Base-by-base conservation (phyloP, 2,888 invertebrate genomes). In the Dolomedes plantarius region DNA sequence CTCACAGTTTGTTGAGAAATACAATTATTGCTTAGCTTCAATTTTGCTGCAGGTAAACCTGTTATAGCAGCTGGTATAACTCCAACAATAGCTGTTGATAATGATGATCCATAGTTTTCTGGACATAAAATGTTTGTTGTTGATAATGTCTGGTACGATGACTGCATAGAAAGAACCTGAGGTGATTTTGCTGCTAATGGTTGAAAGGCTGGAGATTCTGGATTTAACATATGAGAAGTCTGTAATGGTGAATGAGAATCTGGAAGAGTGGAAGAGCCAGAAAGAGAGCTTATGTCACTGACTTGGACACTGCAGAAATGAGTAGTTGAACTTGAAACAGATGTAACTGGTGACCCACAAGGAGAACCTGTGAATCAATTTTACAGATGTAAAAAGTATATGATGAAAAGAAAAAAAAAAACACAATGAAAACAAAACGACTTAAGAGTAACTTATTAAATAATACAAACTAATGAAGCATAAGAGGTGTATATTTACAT, bases 141-240 rank as follows among this genome's bases (percentile, higher is more conserved):
- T 19, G 82, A 13, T 36, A 81, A 62, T 29, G 67, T 13, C 19
- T 72, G 71, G 62, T 36, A 74, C 9, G 79, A 28, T 68, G 69
- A 32, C n/a, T 71, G 73, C 19, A 65, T 23, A 39, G 77, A 67
- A 13, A 72, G 27, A 32, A 76, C 36, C 19, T 72, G 80, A 46
- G 81, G 19, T 9, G 77, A 16, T 36, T 75, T 76, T 56, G 71
- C 16, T 41, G 67, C 29, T 41, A 83, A 31, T 32, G 88, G 88
- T 46, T 88, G 86, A 75, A 88, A 88, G 31, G 82, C 64, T 64
- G 88, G 86, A 31, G 76, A 71, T 29, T 88, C 86, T 46, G 88
- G 86, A 74, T 88, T 88, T 36, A 88, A 64, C 41, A 78, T 31
- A 41, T 80, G 85, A 19, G 72, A 39, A 56, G 56, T 56, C 2